A percentile compares a stretch with the other conserved stretches of the same genome.
These are phyloP conservation scores for Drosophila takahashii DNA, from an alignment of 1,140 invertebrate species.

Conservation along the genomic window DNA sequence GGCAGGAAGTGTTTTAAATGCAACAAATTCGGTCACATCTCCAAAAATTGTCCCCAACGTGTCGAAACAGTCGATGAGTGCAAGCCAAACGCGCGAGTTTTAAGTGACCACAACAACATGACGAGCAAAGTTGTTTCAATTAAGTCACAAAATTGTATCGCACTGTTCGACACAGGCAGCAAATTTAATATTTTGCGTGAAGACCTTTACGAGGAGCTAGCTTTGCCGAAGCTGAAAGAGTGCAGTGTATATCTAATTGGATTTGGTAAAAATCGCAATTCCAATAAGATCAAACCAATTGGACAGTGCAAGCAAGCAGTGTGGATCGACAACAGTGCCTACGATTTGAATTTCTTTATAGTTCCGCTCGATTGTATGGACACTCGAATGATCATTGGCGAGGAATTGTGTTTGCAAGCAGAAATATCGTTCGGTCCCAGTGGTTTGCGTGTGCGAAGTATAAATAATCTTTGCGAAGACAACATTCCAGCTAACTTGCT, in stretches of 20 bases:
- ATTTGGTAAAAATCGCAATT: background rate
- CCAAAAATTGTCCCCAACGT: background rate
- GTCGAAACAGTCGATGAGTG: background rate
- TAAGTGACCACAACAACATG: background rate
- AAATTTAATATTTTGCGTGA: background rate
- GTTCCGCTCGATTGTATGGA: background rate
- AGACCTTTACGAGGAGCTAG: background rate
- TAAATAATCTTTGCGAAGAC: background rate
- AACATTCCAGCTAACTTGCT: background rate
- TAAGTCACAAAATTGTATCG: too few relatives aligned
- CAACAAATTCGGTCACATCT: background rate
- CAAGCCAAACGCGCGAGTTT: background rate
- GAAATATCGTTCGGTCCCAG: background rate
- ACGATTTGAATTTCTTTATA: background rate
- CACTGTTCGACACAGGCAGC: background rate
- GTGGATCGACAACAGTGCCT: too few relatives aligned
- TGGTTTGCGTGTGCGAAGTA: background rate
- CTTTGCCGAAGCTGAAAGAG: background rate
- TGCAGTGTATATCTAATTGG: background rate
- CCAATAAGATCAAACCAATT: too few relatives aligned
- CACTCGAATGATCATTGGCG: background rate
- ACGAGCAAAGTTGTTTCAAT: too few relatives aligned
- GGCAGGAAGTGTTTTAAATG: constrained; percentile 2
- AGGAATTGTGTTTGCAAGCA: background rate
- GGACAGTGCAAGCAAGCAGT: too few relatives aligned